Conservation (phyloP, 1,140 invertebrate genomes). For the Drosophila ohnishii region DNA sequence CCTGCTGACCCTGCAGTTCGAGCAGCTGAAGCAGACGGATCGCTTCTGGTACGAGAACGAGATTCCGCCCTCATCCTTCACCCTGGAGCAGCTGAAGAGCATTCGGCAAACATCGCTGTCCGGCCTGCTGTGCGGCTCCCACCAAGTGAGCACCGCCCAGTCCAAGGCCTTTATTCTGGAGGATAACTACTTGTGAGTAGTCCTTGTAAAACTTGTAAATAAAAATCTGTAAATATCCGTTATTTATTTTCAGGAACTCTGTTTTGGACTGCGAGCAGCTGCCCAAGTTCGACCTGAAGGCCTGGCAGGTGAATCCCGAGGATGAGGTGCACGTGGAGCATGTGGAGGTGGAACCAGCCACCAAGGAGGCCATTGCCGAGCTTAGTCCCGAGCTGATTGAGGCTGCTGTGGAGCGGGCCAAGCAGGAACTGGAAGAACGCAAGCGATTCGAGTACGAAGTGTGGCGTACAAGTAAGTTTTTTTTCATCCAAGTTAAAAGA, state of each 20-base stretch:
- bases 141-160: constrained; percentile 86
- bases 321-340: constrained; percentile 66
- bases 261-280: constrained; percentile 90
- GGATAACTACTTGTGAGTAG: constrained; percentile 91
- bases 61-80: constrained; percentile 93
- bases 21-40: constrained; percentile 91
- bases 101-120: constrained; percentile 84
- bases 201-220: fast-evolving
- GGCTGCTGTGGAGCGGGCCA: constrained; percentile 89
- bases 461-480: constrained; percentile 84
- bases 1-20: constrained; percentile 91
- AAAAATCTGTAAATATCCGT: background rate
- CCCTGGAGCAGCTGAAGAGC: constrained; percentile 89
- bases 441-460: constrained; percentile 90
- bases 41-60: constrained; percentile 99
- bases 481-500: background rate
- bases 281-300: constrained; percentile 85
- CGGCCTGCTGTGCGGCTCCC: constrained; percentile 74
- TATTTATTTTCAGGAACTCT: constrained; percentile 86
- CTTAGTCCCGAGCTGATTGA: constrained; percentile 84
- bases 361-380: constrained; percentile 75
- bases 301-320: constrained; percentile 52
- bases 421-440: constrained; percentile 88
- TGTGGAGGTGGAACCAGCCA: constrained; percentile 71
- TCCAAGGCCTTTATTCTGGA: constrained; percentile 94